Conservation (phyloP, 2,113 vertebrate species). For the Motacilla alba region DNA sequence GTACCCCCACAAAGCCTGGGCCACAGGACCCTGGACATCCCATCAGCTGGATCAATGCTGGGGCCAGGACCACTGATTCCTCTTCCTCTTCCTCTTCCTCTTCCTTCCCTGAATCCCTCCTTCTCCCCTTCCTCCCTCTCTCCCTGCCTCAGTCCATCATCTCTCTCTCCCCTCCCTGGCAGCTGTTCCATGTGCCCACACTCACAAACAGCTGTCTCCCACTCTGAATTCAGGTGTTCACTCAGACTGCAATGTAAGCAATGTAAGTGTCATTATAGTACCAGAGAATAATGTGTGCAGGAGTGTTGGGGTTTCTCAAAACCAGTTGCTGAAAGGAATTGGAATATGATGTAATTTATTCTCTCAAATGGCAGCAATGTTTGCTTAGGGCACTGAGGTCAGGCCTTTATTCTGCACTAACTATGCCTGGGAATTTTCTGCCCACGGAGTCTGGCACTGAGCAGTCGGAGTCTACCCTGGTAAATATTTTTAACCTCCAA, state of each 20-base stretch:
- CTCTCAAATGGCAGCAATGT: neutral
- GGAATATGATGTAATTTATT: neutral
- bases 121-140: too few species aligned
- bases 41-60: neutral
- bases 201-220: neutral
- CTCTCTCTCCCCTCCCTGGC: too few species aligned
- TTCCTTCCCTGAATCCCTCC: neutral
- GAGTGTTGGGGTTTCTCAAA: neutral
- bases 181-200: neutral
- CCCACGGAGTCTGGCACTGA: fast-evolving
- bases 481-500: neutral
- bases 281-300: neutral
- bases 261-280: neutral
- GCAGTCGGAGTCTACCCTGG: fast-evolving
- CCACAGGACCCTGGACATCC: neutral
- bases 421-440: neutral
- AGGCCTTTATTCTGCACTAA: neutral
- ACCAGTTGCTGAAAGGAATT: neutral
- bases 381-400: neutral
- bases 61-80: neutral
- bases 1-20: neutral
- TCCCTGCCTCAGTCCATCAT: neutral
- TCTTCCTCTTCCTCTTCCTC: too few species aligned
- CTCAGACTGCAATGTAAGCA: neutral
- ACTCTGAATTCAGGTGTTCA: neutral